These are phyloP conservation scores for Caradrina kadenii DNA, from an alignment of 2,888 invertebrate genomes.

Conservation along the genomic window DNA sequence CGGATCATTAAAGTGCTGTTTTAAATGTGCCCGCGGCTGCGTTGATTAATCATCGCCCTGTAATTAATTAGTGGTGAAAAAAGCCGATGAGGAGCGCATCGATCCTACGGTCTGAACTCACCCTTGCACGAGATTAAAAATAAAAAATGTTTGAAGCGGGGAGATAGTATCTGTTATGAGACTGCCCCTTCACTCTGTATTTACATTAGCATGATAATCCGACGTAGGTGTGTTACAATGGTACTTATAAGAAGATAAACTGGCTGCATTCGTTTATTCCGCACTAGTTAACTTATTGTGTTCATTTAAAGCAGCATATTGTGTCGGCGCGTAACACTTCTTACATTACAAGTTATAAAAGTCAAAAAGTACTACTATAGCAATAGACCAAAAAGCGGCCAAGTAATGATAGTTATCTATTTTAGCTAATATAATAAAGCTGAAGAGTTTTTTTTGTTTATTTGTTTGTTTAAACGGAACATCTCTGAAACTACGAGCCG, in stretches of 20 bases:
- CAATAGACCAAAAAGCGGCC: too few species aligned
- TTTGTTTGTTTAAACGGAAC: too few species aligned
- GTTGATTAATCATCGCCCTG: slow-evolving; percentile 85
- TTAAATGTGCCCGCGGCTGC: slow-evolving; percentile 81
- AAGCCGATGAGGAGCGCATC: slow-evolving; percentile 75
- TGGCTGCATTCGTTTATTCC: slow-evolving; percentile 35
- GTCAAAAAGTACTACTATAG: neutral
- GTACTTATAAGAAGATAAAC: slow-evolving; percentile 50
- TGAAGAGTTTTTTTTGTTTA: too few species aligned
- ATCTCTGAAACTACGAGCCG: too few species aligned
- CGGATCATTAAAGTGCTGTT: slow-evolving; percentile 84
- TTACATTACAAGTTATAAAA: neutral
- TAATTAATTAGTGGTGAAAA: slow-evolving; percentile 84
- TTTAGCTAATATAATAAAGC: too few species aligned
- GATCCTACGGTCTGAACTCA: slow-evolving; percentile 70
- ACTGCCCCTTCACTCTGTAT: slow-evolving; percentile 69
- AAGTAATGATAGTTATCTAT: too few species aligned
- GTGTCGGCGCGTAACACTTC: slow-evolving; percentile 6
- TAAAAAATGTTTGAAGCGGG: slow-evolving; percentile 61
- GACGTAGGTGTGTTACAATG: slow-evolving; percentile 53
- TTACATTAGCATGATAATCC: slow-evolving; percentile 61
- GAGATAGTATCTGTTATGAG: slow-evolving; percentile 68
- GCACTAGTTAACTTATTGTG: slow-evolving; percentile 44
- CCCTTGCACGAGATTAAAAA: slow-evolving; percentile 72
- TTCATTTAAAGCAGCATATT: slow-evolving; percentile 20